A percentile compares a stretch with the other conserved stretches of the same genome.
Conservation (phyloP, 2,797 vertebrate genomes). For the Vipera latastei region DNA sequence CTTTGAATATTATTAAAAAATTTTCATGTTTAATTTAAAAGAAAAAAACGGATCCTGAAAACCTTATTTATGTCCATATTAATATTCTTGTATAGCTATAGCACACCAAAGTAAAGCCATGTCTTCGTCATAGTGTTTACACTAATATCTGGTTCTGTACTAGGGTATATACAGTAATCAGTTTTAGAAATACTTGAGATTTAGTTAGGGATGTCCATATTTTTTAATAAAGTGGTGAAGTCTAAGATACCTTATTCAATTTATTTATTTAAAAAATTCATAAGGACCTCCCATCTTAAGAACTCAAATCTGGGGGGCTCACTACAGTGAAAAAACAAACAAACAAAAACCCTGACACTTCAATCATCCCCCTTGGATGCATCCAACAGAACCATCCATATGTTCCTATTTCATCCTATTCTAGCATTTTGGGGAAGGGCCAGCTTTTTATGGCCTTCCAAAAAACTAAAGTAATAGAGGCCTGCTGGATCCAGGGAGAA, state of each 20-base stretch:
- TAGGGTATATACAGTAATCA: not conserved
- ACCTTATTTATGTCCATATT: not conserved
- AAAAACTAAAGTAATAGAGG: not conserved
- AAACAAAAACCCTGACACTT: not conserved
- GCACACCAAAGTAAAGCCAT: not conserved
- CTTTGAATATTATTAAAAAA: not conserved
- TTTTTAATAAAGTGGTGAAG: not conserved
- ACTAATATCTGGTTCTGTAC: not conserved
- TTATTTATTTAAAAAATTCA: not conserved
- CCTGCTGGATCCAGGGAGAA: not conserved
- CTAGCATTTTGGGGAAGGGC: not conserved
- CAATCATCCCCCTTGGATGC: not conserved
- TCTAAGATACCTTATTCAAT: not conserved
- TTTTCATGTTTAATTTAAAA: not conserved
- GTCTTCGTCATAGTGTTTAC: not conserved
- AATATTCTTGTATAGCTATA: not conserved
- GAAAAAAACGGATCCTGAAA: not conserved
- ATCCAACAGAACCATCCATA: not conserved
- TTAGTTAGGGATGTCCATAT: not conserved
- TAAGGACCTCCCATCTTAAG: not conserved
- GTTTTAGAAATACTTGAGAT: not conserved
- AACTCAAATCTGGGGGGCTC: not conserved
- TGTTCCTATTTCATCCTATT: not conserved
- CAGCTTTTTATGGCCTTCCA: not conserved
- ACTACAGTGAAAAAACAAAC: not conserved